These are phyloP conservation scores for Chromis chromis DNA, from an alignment of 2,797 vertebrate genomes.

Conservation along the genomic window DNA sequence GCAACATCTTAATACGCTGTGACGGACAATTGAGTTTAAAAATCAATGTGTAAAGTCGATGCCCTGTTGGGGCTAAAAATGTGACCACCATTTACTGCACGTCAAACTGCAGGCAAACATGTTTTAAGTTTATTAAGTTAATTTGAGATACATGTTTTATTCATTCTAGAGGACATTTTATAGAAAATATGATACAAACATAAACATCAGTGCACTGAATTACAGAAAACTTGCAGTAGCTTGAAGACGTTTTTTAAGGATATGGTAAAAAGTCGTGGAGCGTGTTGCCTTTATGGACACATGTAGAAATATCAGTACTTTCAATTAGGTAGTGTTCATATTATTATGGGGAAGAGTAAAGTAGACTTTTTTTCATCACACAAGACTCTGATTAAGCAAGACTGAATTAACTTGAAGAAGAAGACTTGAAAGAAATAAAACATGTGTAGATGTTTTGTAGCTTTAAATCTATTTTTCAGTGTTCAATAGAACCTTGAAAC, in stretches of 20 bases:
- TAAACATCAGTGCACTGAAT: too few relatives aligned
- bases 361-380: neutral
- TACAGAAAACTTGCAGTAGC: neutral
- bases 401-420: too few relatives aligned
- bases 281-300: neutral
- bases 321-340: neutral
- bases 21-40: neutral
- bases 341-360: neutral
- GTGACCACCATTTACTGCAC: neutral
- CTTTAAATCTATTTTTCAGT: slow-evolving; percentile 5
- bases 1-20: slow-evolving; percentile 24
- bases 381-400: neutral
- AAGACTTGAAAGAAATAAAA: neutral
- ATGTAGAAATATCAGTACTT: too few relatives aligned
- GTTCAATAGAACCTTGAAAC: neutral
- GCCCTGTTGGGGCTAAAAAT: slow-evolving; percentile 9
- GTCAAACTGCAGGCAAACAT: neutral
- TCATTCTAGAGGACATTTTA: neutral
- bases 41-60: slow-evolving; percentile 27
- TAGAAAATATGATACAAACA: neutral
- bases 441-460: neutral
- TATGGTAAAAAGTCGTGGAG: neutral
- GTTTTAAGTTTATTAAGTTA: neutral
- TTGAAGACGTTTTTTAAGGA: neutral
- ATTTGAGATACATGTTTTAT: neutral